phyloP scores from a whole-genome alignment of 2,797 vertebrate species.

The Xiphorhynchus erythropygius region DNA sequence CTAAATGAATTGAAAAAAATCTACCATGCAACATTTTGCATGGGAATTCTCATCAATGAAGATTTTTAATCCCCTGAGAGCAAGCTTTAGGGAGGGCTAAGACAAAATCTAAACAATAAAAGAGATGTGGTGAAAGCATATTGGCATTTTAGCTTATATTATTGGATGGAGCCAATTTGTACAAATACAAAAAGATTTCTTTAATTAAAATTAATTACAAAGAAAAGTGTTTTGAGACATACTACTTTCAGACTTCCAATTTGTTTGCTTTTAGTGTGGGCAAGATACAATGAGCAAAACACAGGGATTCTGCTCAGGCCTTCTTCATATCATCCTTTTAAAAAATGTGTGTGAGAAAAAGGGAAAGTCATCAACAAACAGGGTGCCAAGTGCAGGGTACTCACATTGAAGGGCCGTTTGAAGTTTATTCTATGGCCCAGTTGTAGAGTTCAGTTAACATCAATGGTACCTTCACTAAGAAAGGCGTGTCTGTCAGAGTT shows the following conservation, averaged over 20 bases:
- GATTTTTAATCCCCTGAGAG: not conserved
- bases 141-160: not conserved
- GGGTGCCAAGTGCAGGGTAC: not conserved
- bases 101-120: not conserved
- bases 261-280: not conserved
- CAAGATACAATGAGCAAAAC: not conserved
- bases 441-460: not conserved
- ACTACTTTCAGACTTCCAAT: not conserved
- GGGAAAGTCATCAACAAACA: not conserved
- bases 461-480: not conserved
- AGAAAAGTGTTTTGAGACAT: not conserved
- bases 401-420: not conserved
- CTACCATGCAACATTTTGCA: not conserved
- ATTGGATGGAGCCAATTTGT: not conserved
- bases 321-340: not conserved
- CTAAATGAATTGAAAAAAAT: not conserved
- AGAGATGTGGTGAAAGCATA: not conserved
- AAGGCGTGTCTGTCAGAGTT: not conserved
- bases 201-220: conserved; percentile 9
- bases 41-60: not conserved
- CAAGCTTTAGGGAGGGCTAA: not conserved
- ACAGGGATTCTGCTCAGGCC: not conserved
- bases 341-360: not conserved
- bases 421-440: not conserved
- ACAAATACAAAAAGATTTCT: not conserved